Evolutionary conservation across 1,140 invertebrate genomes (phyloP), one percentile per base, ranked within the genome.

Genomic region (Panagrolaimus sp.): DNA sequence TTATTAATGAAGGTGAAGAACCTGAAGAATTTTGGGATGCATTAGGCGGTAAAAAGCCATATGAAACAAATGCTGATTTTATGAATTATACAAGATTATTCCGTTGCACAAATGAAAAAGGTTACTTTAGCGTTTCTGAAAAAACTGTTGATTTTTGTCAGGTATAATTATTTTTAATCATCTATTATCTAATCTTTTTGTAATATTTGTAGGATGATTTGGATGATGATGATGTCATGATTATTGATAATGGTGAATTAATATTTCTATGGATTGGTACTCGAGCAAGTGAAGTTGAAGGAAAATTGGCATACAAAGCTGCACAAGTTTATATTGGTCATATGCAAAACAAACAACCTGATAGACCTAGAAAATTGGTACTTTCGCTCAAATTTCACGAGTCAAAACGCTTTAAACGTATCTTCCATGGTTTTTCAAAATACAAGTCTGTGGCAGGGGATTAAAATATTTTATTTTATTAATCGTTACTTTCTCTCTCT

Each of bases 121-220:
- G 96, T 25, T 98, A 97, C 84, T 99, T 98, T 82, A 92, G 92
- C 5, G 93, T 98, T 8, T 96, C 94, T 25, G 96, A 99, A 85
- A 99, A 99, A 83, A 98, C 96, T 86, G 92, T 93, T 0, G 96
- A 99, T 86, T 99, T 99, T 86, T 99, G 96, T 86, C 96, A 99
- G 88, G 91, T 92, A 9, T 68, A 31, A 67, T 65, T 62, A 42
- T 9, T 45, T 31, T 27, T 11, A 42, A 63, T 20, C 45, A 8
- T 25, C 27, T 5, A 65, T 51, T 27, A 9, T 31, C 16, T 64
- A 5, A 25, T 64, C 3, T 11, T 4, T 16, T 2, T 1, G 2
- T 42, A 1, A 5, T 64, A 3, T 68, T 74, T 78, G 61, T 74
- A 93, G 90, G 96, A 99, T 84, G 96, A 99, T 86, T 86, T 99